Evolutionary conservation across 2,888 invertebrate genomes (phyloP).

Genomic region (Leucozona laternaria): DNA sequence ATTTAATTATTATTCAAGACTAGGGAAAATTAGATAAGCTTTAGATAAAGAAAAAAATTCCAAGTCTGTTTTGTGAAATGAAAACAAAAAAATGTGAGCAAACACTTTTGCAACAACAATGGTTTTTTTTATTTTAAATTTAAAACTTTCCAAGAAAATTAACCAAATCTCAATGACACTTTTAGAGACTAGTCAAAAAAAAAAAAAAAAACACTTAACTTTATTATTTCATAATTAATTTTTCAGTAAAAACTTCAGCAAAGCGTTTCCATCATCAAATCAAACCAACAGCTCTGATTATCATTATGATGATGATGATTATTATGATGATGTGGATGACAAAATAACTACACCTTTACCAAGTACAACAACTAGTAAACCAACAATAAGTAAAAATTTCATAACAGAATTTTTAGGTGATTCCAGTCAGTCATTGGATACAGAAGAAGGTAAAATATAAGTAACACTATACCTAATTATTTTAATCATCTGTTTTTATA

Average conservation of each 20-base stretch:
- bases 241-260: constrained; percentile 78
- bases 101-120: too few relatives aligned
- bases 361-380: constrained; percentile 77
- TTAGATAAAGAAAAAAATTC: too few relatives aligned
- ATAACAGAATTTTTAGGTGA: constrained; percentile 54
- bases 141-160: not conserved
- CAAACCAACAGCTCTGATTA: constrained; percentile 76
- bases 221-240: not conserved
- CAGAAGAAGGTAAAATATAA: constrained; percentile 48
- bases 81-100: too few relatives aligned
- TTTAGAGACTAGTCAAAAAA: constrained; percentile 59
- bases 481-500: not conserved
- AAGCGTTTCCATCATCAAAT: constrained; percentile 78
- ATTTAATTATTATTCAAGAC: too few relatives aligned
- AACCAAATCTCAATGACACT: constrained; percentile 69
- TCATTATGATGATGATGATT: constrained; percentile 76
- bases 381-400: constrained; percentile 62
- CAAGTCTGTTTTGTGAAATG: too few relatives aligned
- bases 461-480: not conserved
- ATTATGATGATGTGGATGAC: constrained; percentile 77
- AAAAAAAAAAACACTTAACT: constrained; percentile 22
- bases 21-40: too few relatives aligned
- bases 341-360: constrained; percentile 58
- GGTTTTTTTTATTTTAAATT: not conserved
- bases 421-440: constrained; percentile 55